phyloP scores from a whole-genome alignment of 2,113 vertebrate species.

The Calyptommatus sinebrachiatus region DNA sequence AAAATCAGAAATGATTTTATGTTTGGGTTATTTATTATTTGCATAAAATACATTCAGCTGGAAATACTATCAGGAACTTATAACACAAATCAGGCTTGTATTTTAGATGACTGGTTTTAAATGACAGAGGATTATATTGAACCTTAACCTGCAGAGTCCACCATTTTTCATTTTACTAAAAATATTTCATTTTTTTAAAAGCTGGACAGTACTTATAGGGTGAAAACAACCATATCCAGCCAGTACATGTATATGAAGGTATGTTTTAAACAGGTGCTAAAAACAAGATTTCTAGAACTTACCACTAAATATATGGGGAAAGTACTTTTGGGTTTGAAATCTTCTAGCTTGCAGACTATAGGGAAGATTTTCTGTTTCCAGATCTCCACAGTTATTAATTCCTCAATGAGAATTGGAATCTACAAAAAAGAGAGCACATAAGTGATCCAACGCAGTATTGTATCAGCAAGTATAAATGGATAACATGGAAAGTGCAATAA shows the following conservation, averaged over 20 bases:
- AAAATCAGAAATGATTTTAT: not conserved
- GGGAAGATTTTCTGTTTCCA: slow-evolving; percentile 95
- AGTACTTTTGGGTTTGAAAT: slow-evolving; percentile 87
- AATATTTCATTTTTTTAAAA: too few species aligned
- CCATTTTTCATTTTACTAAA: too few species aligned
- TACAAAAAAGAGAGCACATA: slow-evolving; percentile 50
- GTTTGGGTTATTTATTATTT: not conserved
- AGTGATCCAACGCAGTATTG: not conserved
- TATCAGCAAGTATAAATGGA: not conserved
- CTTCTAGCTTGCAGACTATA: slow-evolving; percentile 83
- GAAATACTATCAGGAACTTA: not conserved
- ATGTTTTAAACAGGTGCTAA: too few species aligned
- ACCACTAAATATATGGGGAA: slow-evolving; percentile 94
- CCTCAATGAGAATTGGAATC: slow-evolving; percentile 83
- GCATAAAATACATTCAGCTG: not conserved
- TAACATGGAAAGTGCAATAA: not conserved
- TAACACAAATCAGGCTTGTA: not conserved
- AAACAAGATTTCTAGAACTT: slow-evolving; percentile 58
- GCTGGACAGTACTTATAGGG: too few species aligned
- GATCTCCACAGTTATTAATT: slow-evolving; percentile 86
- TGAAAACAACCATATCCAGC: too few species aligned
- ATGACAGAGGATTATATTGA: not conserved
- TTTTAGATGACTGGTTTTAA: not conserved
- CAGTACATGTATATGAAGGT: too few species aligned
- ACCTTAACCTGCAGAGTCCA: not conserved